Evolutionary conservation across 92 coral and sea anemone genomes (phyloP), one percentile per base, ranked within the genome.

Genomic region (Galaxea fascicularis): DNA sequence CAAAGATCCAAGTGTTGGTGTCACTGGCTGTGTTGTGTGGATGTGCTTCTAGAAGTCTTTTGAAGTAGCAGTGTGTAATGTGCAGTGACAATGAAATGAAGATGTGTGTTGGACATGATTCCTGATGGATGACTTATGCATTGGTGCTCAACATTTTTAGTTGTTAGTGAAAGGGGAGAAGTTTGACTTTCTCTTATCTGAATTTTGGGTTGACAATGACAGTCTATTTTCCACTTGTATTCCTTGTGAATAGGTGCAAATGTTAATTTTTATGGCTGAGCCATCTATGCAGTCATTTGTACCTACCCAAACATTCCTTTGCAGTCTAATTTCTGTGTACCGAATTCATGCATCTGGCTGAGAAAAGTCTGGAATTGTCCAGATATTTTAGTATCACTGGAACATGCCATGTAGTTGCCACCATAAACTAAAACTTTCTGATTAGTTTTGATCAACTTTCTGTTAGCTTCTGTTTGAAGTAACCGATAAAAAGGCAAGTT

Each of bases 71-170:
- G 12, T 20, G 8, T 79, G 65, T 65, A 44, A 28, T 67, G 49
- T 35, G 22, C 46, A 30, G 75, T 41, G 25, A 24, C 20, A 25
- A 68, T 28, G 65, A 35, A 77, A n/a, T 41, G 53, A 75, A 51
- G 75, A 30, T 67, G 29, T 79, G 59, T 66, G 75, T 77, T 22
- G 71, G 73, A 65, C n/a, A 20, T 65, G 63, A 64, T 53, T 79
- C 63, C 47, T 21, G 52, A 66, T 79, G 52, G 75, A 30, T 30
- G 29, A 65, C 28, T 46, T 49, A n/a, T 29, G 51, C 73, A 79
- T 75, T 20, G n/a, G 22, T 26, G 27, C 15, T n/a, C 44, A 25
- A 22, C 45, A 30, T 7, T n/a, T 27, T 31, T 44, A 16, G 57
- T 35, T 29, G 46, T 35, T 1, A 15, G 21, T 5, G 30, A 15